These are phyloP conservation scores for Lagopus leucura DNA, from an alignment of 2,113 vertebrate species.

Conservation along the genomic window DNA sequence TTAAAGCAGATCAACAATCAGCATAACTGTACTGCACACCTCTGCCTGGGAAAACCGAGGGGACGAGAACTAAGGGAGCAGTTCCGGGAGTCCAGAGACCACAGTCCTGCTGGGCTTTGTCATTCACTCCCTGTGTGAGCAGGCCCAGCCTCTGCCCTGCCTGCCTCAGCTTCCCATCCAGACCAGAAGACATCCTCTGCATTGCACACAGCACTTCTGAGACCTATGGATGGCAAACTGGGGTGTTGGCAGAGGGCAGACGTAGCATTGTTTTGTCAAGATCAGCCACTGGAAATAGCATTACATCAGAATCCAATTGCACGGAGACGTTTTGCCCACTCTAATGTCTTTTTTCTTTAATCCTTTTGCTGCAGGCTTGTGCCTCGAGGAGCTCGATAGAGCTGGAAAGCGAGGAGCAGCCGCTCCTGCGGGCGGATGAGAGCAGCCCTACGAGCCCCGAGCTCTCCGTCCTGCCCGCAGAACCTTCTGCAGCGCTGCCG, in stretches of 20 bases:
- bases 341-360: not conserved
- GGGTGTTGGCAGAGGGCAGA: not conserved
- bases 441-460: not conserved
- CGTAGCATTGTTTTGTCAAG: not conserved
- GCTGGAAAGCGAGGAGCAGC: not conserved
- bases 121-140: accelerated
- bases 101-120: not conserved
- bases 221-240: not conserved
- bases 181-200: not conserved
- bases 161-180: not conserved
- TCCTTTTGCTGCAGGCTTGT: not conserved
- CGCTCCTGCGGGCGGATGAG: not conserved
- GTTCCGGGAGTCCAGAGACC: not conserved
- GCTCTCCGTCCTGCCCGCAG: not conserved
- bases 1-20: not conserved
- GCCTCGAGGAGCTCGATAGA: not conserved
- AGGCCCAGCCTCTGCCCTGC: not conserved
- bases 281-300: not conserved
- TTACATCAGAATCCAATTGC: not conserved
- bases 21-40: not conserved
- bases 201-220: accelerated
- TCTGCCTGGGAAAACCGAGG: not conserved
- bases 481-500: not conserved
- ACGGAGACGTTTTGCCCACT: not conserved
- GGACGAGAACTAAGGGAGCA: accelerated